A percentile compares a stretch with the other conserved stretches of the same genome.
These are phyloP conservation scores for Varanus komodoensis DNA, from an alignment of 2,113 vertebrate species.

Conservation along the genomic window DNA sequence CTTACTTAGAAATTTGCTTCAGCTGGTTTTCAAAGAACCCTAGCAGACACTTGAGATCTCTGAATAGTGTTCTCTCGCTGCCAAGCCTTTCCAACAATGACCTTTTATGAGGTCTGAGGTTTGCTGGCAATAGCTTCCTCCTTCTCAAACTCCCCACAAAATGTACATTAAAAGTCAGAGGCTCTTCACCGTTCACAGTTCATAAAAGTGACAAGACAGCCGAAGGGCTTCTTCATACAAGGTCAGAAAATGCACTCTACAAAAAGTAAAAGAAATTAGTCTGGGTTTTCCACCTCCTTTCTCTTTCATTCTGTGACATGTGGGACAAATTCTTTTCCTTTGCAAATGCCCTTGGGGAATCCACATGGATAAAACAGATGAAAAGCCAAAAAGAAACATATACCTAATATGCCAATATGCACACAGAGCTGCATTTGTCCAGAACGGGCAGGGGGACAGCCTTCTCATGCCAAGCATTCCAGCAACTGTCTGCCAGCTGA, in stretches of 20 bases:
- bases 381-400: conserved; percentile 19
- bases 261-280: background rate
- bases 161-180: background rate
- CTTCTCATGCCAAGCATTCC: conserved; percentile 59
- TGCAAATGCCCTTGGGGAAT: background rate
- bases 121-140: background rate
- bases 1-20: background rate
- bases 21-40: background rate
- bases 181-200: background rate
- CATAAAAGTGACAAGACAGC: background rate
- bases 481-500: fast-evolving
- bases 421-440: conserved; percentile 41
- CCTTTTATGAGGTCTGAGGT: background rate
- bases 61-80: background rate
- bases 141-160: background rate
- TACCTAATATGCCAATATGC: conserved; percentile 30
- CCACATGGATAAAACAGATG: no score
- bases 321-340: background rate
- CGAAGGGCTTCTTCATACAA: background rate
- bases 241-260: background rate
- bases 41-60: background rate
- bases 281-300: background rate
- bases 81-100: background rate
- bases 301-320: background rate
- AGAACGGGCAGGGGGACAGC: conserved; percentile 15